Conservation (phyloP, 2,113 vertebrate species). For the Sander lucioperca region DNA sequence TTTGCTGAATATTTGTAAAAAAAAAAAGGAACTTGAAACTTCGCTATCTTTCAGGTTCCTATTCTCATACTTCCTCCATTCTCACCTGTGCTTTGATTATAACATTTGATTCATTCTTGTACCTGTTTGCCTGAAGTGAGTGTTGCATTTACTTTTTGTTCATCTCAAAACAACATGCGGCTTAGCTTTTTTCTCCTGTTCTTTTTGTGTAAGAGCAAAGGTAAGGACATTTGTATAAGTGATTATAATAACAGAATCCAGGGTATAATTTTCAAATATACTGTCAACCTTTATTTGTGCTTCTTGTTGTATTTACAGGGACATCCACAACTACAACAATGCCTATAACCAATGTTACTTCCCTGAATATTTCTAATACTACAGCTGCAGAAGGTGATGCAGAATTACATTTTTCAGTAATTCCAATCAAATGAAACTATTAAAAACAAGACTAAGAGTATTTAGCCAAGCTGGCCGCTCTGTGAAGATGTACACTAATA, state of each 20-base stretch:
- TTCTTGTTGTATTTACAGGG: conserved; percentile 5
- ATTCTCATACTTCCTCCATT: conserved; percentile 49
- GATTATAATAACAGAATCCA: not conserved
- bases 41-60: conserved; percentile 36
- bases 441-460: not conserved
- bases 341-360: fast-evolving
- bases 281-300: not conserved
- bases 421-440: not conserved
- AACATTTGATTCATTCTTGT: not conserved
- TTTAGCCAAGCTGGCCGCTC: not conserved
- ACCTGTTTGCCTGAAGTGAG: conserved; percentile 15
- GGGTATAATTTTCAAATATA: not conserved
- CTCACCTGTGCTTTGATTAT: conserved; percentile 36
- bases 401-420: not conserved
- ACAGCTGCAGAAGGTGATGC: not conserved
- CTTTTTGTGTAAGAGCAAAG: not conserved
- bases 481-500: not conserved
- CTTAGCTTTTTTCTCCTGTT: conserved; percentile 25
- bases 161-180: conserved; percentile 46
- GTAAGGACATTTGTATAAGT: conserved; percentile 41
- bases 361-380: fast-evolving
- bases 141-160: not conserved
- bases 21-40: conserved; percentile 61
- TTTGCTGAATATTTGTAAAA: not conserved
- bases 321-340: fast-evolving